Conservation (phyloP, 37 sponge, comb jelly and placozoan species). For the Bolinopsis microptera region DNA sequence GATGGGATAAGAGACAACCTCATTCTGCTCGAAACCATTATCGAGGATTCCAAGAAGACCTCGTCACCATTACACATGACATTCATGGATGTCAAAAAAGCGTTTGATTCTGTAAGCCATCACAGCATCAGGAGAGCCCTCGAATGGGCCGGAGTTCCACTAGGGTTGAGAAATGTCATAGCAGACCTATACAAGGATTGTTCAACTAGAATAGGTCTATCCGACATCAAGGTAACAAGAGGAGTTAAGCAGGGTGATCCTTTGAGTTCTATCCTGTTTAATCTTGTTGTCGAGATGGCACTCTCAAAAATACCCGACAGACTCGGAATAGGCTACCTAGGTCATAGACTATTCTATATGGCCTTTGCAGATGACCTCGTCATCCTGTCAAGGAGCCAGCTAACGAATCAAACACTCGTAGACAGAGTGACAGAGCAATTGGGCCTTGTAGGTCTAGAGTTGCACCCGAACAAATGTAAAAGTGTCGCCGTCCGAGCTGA, state of each 20-base stretch:
- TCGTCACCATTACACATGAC: neutral
- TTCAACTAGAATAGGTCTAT: neutral
- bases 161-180: neutral
- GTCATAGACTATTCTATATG: slow-evolving; percentile 6
- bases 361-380: slow-evolving; percentile 3
- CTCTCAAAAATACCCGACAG: neutral
- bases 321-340: neutral
- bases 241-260: slow-evolving; percentile 28
- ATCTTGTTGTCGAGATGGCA: neutral
- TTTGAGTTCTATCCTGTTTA: neutral
- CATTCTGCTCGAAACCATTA: neutral
- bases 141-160: neutral
- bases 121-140: neutral
- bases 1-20: neutral
- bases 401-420: neutral
- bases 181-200: neutral
- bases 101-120: neutral
- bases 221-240: neutral
- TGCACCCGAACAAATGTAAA: neutral
- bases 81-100: slow-evolving; percentile 14
- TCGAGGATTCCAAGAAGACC: neutral
- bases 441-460: neutral
- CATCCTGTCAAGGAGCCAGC: neutral
- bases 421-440: neutral
- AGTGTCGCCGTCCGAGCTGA: neutral